phyloP scores from a whole-genome alignment of 2,888 invertebrate species.

The Lacanobia oleracea region DNA sequence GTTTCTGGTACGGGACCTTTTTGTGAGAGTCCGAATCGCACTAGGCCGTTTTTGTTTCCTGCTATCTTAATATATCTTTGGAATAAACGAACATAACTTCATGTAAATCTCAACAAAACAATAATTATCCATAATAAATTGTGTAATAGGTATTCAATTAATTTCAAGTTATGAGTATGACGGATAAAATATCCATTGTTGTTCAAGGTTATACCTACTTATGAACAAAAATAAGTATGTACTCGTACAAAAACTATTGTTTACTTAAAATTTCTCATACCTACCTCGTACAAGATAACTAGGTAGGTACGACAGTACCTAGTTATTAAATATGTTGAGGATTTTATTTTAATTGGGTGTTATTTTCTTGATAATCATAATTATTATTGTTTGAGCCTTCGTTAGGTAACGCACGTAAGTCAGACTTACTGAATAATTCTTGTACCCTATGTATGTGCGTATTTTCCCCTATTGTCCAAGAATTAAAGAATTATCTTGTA shows the following conservation, averaged over 20 bases:
- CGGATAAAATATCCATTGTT: slow-evolving; percentile 27
- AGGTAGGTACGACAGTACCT: slow-evolving; percentile 2
- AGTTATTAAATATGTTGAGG: slow-evolving; percentile 10
- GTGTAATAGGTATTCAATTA: background rate
- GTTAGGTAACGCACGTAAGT: background rate
- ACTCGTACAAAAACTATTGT: slow-evolving; percentile 28
- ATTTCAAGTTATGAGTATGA: slow-evolving; percentile 23
- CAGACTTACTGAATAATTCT: too few species aligned
- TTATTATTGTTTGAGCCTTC: slow-evolving; percentile 6
- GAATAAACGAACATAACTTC: background rate
- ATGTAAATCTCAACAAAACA: background rate
- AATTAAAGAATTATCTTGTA: too few species aligned
- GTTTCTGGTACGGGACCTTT: too few species aligned
- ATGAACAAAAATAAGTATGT: slow-evolving; percentile 5
- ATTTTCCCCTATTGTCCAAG: too few species aligned
- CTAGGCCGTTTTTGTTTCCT: too few species aligned
- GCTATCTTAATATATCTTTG: too few species aligned
- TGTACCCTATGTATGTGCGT: too few species aligned
- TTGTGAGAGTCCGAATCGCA: too few species aligned
- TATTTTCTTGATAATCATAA: slow-evolving; percentile 5
- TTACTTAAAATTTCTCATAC: slow-evolving; percentile 12
- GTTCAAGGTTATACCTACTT: slow-evolving; percentile 19
- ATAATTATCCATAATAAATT: slow-evolving; percentile 6
- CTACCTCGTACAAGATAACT: too few species aligned
- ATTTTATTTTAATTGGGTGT: slow-evolving; percentile 26